These are phyloP conservation scores for Campoletis sonorensis DNA, from an alignment of 1,140 invertebrate genomes.

Conservation along the genomic window DNA sequence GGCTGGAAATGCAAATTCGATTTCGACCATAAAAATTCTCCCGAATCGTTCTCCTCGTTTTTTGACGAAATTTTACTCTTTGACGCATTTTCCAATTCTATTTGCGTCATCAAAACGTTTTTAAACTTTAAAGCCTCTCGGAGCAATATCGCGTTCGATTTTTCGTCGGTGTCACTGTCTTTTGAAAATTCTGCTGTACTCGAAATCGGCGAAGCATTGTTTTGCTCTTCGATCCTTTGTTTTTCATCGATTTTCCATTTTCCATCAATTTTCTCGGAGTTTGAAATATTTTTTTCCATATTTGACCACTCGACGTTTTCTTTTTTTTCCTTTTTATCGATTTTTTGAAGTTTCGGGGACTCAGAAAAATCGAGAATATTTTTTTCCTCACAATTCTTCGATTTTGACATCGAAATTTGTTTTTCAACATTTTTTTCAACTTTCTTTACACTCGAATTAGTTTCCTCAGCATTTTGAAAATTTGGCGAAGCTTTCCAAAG, in stretches of 20 bases:
- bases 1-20: slow-evolving; percentile 51
- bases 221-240: slow-evolving; percentile 46
- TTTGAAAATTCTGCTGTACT: slow-evolving; percentile 53
- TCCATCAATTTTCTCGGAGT: neutral
- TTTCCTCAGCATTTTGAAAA: too few species aligned
- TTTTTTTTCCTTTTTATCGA: neutral
- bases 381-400: too few species aligned
- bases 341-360: neutral
- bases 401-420: too few species aligned
- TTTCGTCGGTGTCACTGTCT: slow-evolving; percentile 54
- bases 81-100: slow-evolving; percentile 45
- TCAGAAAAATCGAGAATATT: too few species aligned
- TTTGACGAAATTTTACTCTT: neutral
- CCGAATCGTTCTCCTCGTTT: slow-evolving; percentile 23
- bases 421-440: slow-evolving; percentile 4
- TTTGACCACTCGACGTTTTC: neutral
- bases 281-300: neutral
- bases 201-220: slow-evolving; percentile 38
- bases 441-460: neutral
- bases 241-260: neutral
- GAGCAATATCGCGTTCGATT: slow-evolving; percentile 55
- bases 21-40: slow-evolving; percentile 6
- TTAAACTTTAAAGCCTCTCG: slow-evolving; percentile 61
- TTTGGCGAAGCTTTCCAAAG: too few species aligned
- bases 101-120: slow-evolving; percentile 52